A percentile compares a stretch with the other conserved stretches of the same genome.
These are phyloP conservation scores for Oligia latruncula DNA, from an alignment of 2,888 invertebrate species.

Conservation along the genomic window DNA sequence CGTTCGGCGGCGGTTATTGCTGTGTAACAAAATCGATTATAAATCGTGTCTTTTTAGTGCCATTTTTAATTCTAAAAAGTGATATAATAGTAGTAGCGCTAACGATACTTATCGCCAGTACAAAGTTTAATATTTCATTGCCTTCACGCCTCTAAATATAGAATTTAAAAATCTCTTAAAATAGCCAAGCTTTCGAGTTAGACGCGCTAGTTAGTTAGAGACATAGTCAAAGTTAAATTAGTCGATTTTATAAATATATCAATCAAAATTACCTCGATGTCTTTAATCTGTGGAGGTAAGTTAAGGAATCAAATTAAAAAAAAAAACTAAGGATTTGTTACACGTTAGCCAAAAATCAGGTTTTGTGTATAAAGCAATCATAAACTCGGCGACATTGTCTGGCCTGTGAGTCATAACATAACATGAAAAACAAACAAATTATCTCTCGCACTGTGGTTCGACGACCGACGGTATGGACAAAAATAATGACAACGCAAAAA, in stretches of 20 bases:
- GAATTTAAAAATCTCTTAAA: constrained; percentile 68
- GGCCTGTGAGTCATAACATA: constrained; percentile 60
- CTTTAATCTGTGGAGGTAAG: constrained; percentile 88
- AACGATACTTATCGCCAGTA: constrained; percentile 86
- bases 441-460: constrained; percentile 23
- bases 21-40: constrained; percentile 74
- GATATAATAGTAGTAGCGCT: constrained; percentile 79
- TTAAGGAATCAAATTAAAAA: constrained; percentile 39
- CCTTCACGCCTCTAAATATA: constrained; percentile 86
- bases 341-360: constrained; percentile 63
- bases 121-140: constrained; percentile 87
- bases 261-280: constrained; percentile 78
- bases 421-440: constrained; percentile 62
- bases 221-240: constrained; percentile 66
- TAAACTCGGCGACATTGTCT: constrained; percentile 60
- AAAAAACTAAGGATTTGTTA: constrained; percentile 55
- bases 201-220: constrained; percentile 82
- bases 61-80: constrained; percentile 84
- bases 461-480: constrained; percentile 11
- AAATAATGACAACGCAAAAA: constrained; percentile 25
- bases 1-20: constrained; percentile 71
- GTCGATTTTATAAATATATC: constrained; percentile 71
- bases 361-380: constrained; percentile 52
- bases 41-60: constrained; percentile 89
- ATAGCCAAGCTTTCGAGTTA: constrained; percentile 80